Evolutionary conservation across 2,113 vertebrate species (phyloP), one percentile per base, ranked within the genome.

Genomic region (Acanthisitta chloris): DNA sequence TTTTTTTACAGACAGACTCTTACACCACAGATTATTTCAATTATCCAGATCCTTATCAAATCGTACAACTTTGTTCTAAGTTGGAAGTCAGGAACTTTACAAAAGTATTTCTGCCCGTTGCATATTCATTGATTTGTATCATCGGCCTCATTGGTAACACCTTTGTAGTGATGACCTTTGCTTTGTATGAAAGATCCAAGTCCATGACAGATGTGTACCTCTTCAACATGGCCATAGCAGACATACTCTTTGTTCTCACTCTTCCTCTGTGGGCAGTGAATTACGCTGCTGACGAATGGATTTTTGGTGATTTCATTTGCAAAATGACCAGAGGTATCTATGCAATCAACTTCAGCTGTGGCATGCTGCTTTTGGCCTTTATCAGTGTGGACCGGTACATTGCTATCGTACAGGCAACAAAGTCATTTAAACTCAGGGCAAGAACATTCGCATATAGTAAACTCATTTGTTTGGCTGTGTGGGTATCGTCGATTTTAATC

Each of bases 191-290:
- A 96, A 98, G 95, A 86, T 71, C 97, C 81, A 99, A 98, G 90
- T 99, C 99, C 40, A 99, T 99, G 98, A 99, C 99, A 0, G 99
- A 99, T 9, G 96, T 99, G 4, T 99, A 98, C 85, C 98, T 99
- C 81, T 88, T 99, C 49, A 99, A 99, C 69, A 98, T 99, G 96
- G 99, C 99, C 71, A 82, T 99, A 5, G 98, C 99, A 0, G 99
- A 99, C 96, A 97, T 99, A 51, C 94, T 99, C 2, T 99, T 99
- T 8, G 98, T 99, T 31, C 97, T 98, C 17, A 98, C 98, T 2
- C 98, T 99, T 33, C 99, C 99, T 0, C 97, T 99, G 80, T 98
- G 99, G 92, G 98, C 98, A 14, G 98, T 98, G 36, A 98, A 97
- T 9, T 98, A 99, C 1, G 93, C 97, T 70, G 57, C 81, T 1